A percentile compares a stretch with the other conserved stretches of the same genome.
phyloP scores from a whole-genome alignment of 2,113 vertebrate species.

The Tetraodon nigroviridis region DNA sequence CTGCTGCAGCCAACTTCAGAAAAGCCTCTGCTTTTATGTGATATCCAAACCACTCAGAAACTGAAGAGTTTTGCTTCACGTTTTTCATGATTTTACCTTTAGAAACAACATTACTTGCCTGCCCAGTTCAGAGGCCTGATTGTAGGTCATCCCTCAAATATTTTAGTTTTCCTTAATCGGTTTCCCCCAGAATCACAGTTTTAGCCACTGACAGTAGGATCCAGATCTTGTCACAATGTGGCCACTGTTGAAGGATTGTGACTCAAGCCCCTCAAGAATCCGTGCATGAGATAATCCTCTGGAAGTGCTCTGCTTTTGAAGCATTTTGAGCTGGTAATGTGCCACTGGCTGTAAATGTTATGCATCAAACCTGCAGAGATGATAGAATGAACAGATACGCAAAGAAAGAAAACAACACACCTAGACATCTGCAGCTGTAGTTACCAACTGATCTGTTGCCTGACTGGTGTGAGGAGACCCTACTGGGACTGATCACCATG shows the following conservation, averaged over 20 bases:
- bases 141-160: conserved; percentile 29
- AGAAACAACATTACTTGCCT: conserved; percentile 27
- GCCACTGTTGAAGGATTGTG: conserved; percentile 53
- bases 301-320: conserved; percentile 41
- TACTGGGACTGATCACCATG: too few relatives aligned
- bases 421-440: too few relatives aligned
- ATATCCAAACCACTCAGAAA: too few relatives aligned
- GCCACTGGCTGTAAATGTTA: conserved; percentile 16
- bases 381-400: too few relatives aligned
- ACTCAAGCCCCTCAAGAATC: conserved; percentile 62
- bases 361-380: background rate
- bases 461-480: too few relatives aligned
- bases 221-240: conserved; percentile 56
- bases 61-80: background rate
- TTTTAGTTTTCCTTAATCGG: conserved; percentile 56
- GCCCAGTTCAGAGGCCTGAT: conserved; percentile 5
- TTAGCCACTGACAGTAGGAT: conserved; percentile 39
- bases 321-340: conserved; percentile 46
- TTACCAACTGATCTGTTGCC: too few relatives aligned
- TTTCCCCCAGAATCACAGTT: conserved; percentile 64
- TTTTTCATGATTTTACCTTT: background rate
- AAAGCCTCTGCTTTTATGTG: too few relatives aligned
- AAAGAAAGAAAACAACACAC: too few relatives aligned
- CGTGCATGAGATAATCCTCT: conserved; percentile 54
- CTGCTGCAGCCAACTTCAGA: too few relatives aligned